Evolutionary conservation across 1,140 invertebrate species (phyloP).

Genomic region (Formica selysi): DNA sequence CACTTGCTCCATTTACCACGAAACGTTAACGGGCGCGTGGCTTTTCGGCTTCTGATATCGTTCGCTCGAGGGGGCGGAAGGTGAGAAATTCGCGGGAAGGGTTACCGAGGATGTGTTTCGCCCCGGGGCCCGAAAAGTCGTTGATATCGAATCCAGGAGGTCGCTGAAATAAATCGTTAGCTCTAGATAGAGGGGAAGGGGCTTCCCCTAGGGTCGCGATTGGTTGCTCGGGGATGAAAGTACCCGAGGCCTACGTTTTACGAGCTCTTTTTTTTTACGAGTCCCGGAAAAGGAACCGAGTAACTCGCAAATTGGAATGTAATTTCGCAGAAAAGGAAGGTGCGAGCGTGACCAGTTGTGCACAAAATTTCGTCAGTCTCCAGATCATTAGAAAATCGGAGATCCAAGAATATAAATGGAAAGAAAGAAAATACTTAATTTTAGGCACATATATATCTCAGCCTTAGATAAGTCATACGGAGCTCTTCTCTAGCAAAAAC

Average conservation of each 20-base stretch:
- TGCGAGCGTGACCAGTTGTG: not conserved
- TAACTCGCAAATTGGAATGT: slow-evolving; percentile 29
- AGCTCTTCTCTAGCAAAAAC: not conserved
- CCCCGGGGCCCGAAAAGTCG: slow-evolving; percentile 73
- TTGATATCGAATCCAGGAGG: slow-evolving; percentile 75
- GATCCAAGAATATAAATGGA: not conserved
- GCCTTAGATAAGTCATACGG: not conserved
- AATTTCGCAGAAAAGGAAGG: not conserved
- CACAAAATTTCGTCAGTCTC: not conserved
- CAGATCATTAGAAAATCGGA: not conserved
- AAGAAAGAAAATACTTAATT: not conserved
- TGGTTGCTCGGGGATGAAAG: slow-evolving; percentile 45
- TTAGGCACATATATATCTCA: not conserved
- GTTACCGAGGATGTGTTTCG: slow-evolving; percentile 46
- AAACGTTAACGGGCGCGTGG: not conserved
- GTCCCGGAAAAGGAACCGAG: slow-evolving; percentile 28
- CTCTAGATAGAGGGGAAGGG: slow-evolving; percentile 37
- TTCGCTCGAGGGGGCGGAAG: slow-evolving; percentile 45
- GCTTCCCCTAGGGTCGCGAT: slow-evolving; percentile 26
- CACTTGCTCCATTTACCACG: slow-evolving; percentile 5
- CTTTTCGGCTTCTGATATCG: slow-evolving; percentile 40
- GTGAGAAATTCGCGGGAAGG: slow-evolving; percentile 54
- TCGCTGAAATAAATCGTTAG: slow-evolving; percentile 77
- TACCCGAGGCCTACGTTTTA: slow-evolving; percentile 55
- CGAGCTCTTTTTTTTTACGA: slow-evolving; percentile 38